Evolutionary conservation across 1,140 invertebrate species (phyloP).

Genomic region (Ips nitidus): DNA sequence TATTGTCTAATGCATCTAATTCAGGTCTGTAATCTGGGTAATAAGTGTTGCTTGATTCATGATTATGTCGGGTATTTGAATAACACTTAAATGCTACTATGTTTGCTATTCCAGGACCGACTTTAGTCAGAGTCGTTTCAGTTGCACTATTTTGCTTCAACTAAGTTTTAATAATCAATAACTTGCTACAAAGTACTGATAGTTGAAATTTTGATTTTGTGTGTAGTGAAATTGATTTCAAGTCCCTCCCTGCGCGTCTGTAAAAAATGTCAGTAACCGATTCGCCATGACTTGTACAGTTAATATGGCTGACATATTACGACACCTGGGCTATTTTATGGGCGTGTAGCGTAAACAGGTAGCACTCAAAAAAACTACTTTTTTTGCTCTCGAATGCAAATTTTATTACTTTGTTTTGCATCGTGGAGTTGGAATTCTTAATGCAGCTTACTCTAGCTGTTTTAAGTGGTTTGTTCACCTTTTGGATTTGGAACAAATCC

Average conservation of each 20-base stretch:
- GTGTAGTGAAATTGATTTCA: neutral
- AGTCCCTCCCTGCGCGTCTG: conserved; percentile 18
- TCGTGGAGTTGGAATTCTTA: conserved; percentile 8
- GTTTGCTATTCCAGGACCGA: neutral
- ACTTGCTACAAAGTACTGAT: neutral
- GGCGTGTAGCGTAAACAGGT: conserved; percentile 16
- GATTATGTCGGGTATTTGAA: conserved; percentile 8
- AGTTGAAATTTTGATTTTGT: neutral
- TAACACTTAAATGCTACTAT: no score
- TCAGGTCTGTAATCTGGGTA: conserved; percentile 19
- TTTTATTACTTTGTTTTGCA: conserved; percentile 28
- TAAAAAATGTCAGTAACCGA: conserved; percentile 9
- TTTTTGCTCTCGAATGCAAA: conserved; percentile 22
- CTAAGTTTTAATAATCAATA: no score
- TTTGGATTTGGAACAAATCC: conserved; percentile 2
- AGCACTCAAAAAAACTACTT: conserved; percentile 8
- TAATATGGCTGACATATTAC: conserved; percentile 22
- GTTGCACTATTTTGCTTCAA: no score
- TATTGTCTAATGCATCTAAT: conserved; percentile 29
- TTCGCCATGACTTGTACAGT: conserved; percentile 19
- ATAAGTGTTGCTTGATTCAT: conserved; percentile 11
- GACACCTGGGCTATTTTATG: conserved; percentile 14
- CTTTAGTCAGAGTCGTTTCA: neutral
- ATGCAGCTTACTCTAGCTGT: neutral
- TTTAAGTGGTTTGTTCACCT: conserved; percentile 14